Evolutionary conservation across 1,140 invertebrate species (phyloP).

Genomic region (Pogonus chalceus): DNA sequence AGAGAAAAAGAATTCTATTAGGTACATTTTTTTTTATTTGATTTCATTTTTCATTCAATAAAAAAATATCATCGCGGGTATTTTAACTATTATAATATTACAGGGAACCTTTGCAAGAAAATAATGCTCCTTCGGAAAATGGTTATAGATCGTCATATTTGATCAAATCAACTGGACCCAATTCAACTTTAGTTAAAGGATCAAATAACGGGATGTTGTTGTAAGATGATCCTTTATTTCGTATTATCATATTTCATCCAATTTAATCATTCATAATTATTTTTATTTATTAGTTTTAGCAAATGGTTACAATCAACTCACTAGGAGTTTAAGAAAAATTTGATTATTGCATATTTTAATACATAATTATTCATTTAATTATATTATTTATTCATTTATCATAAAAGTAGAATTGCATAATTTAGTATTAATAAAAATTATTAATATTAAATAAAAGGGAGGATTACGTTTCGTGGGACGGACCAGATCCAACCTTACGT

Average conservation of each 20-base stretch:
- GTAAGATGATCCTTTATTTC: conserved; percentile 40
- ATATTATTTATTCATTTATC: background rate
- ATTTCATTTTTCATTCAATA: background rate
- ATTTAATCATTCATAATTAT: too few species aligned
- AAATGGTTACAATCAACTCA: too few species aligned
- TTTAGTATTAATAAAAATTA: background rate
- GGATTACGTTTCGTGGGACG: conserved; percentile 61
- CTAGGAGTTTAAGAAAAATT: too few species aligned
- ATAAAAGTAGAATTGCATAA: background rate
- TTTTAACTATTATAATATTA: background rate
- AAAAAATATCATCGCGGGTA: background rate
- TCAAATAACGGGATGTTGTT: conserved; percentile 54
- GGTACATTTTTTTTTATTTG: background rate
- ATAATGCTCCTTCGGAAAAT: conserved; percentile 33
- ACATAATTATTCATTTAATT: background rate
- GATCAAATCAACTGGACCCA: conserved; percentile 46
- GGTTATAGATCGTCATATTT: conserved; percentile 43
- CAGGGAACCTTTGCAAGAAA: conserved; percentile 20
- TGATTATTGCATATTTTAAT: too few species aligned
- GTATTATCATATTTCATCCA: background rate
- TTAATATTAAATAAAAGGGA: conserved; percentile 36
- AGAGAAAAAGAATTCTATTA: background rate
- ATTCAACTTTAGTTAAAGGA: conserved; percentile 49
- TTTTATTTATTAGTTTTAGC: too few species aligned
- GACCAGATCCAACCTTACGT: conserved; percentile 45